Percentiles rank a stretch among this genome's conserved stretches.
Conservation (phyloP, 2,888 invertebrate species). For the Drosophila bunnanda region DNA sequence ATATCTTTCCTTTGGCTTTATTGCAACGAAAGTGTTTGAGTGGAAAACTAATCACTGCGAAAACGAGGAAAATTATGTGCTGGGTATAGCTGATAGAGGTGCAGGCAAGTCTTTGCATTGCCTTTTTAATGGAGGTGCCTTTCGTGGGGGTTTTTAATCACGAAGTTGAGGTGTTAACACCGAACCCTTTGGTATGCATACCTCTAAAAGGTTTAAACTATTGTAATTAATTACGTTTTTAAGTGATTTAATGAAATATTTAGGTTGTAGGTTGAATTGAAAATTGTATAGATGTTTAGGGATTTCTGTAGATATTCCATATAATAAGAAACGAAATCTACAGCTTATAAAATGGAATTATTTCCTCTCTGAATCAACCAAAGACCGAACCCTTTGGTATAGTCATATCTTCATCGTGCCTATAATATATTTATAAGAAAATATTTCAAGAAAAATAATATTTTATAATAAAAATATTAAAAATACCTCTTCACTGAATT, state of each 20-base stretch:
- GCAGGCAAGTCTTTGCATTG: slow-evolving; percentile 3
- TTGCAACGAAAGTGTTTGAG: slow-evolving; percentile 38
- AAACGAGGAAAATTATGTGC: slow-evolving; percentile 9
- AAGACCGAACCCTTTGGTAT: slow-evolving; percentile 6
- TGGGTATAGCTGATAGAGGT: slow-evolving; percentile 11
- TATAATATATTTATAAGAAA: neutral
- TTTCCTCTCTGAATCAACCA: no score
- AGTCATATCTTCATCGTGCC: neutral
- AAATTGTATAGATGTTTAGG: fast-evolving
- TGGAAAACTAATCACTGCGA: slow-evolving; percentile 33
- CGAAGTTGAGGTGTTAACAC: neutral
- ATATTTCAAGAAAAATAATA: neutral
- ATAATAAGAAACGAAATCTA: neutral
- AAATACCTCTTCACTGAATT: neutral
- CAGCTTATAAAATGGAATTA: fast-evolving
- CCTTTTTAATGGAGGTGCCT: neutral
- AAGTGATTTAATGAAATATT: no score
- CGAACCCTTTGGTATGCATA: slow-evolving; percentile 12
- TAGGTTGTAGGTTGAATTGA: no score
- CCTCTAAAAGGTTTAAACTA: neutral
- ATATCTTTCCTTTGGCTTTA: neutral
- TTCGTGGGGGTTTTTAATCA: slow-evolving; percentile 21
- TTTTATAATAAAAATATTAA: no score
- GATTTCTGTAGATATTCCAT: fast-evolving
- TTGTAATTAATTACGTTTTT: neutral